A percentile compares a stretch with the other conserved stretches of the same genome.
phyloP scores from a whole-genome alignment of 2,113 vertebrate species.

The Athene noctua region DNA sequence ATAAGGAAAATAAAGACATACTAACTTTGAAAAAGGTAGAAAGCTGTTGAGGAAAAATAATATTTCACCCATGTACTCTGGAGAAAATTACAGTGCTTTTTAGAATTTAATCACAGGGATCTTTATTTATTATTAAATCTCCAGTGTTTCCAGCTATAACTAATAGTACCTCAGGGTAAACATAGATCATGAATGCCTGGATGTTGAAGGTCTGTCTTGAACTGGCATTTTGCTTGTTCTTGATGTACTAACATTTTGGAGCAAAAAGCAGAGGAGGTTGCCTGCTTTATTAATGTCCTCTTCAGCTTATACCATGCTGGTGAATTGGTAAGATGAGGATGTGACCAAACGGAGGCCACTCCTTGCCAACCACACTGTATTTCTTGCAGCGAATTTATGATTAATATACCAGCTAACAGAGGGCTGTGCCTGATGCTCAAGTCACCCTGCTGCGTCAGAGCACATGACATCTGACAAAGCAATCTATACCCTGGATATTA shows the following conservation, averaged over 20 bases:
- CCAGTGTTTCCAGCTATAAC: background rate
- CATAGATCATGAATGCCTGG: background rate
- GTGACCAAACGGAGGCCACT: background rate
- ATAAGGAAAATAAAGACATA: background rate
- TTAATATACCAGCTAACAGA: background rate
- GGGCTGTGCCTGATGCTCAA: background rate
- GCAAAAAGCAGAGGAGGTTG: background rate
- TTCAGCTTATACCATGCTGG: background rate
- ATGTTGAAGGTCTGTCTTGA: background rate
- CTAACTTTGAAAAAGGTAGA: background rate
- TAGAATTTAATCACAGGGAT: background rate
- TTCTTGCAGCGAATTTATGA: background rate
- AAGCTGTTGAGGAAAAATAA: background rate
- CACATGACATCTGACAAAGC: background rate
- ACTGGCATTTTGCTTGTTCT: background rate
- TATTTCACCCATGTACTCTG: background rate
- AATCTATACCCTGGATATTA: background rate
- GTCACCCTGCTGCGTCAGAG: background rate
- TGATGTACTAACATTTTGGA: background rate
- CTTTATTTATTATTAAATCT: background rate
- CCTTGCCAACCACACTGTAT: background rate
- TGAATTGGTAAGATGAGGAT: background rate
- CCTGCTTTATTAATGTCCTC: background rate
- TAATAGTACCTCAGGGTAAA: background rate
- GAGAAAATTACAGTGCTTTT: background rate